phyloP scores from a whole-genome alignment of 2,797 vertebrate genomes.

The Hypotaenidia philippensis region DNA sequence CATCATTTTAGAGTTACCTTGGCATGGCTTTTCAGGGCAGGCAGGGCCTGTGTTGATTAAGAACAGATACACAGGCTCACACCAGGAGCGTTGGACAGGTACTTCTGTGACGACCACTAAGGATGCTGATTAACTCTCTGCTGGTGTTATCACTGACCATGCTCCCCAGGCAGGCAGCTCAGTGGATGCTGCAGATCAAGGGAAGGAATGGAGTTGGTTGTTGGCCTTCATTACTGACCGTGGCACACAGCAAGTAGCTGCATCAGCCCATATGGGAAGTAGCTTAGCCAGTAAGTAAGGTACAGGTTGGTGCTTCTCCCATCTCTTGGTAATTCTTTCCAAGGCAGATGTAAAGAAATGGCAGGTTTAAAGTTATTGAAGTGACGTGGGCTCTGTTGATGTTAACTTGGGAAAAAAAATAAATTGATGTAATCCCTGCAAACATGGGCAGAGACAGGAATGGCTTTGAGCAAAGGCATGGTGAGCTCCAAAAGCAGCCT shows the following conservation, averaged over 20 bases:
- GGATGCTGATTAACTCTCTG: neutral
- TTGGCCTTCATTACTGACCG: neutral
- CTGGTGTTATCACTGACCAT: neutral
- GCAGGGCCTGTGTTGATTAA: conserved; percentile 4
- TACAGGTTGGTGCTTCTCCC: neutral
- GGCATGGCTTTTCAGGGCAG: neutral
- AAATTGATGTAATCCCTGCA: neutral
- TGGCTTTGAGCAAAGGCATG: neutral
- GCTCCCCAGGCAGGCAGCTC: neutral
- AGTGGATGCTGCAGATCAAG: neutral
- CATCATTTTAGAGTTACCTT: conserved; percentile 16
- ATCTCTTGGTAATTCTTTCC: neutral
- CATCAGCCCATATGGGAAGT: neutral
- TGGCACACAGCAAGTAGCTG: neutral
- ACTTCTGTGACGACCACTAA: neutral
- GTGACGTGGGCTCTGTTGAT: neutral
- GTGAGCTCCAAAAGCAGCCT: neutral
- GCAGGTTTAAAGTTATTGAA: neutral
- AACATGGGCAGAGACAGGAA: neutral
- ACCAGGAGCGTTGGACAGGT: neutral
- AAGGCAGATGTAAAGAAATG: neutral
- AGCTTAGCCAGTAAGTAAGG: neutral
- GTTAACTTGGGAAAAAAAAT: neutral
- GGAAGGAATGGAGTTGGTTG: neutral
- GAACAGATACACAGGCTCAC: neutral